Conservation (phyloP, 1,140 invertebrate genomes). For the Meloidogyne floridensis region DNA sequence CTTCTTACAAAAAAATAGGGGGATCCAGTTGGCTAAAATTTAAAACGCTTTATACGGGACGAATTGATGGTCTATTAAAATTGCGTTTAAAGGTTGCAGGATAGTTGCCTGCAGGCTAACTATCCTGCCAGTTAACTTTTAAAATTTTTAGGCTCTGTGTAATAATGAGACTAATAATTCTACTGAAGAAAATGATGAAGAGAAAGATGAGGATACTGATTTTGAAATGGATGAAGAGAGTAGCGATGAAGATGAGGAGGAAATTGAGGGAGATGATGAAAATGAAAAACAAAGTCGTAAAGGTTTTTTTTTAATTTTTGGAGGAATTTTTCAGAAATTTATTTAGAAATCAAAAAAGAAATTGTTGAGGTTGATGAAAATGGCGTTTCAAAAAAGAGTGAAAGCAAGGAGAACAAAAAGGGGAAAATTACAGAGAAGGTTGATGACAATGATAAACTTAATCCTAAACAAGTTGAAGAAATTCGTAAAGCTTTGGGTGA, state of each 20-base stretch:
- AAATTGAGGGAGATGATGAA: neutral
- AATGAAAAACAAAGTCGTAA: neutral
- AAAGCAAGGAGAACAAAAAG: too few relatives aligned
- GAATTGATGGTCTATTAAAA: too few relatives aligned
- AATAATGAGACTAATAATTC: neutral
- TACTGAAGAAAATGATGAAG: neutral
- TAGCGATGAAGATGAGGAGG: neutral
- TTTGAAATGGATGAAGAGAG: neutral
- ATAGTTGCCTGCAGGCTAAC: too few relatives aligned
- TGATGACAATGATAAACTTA: neutral
- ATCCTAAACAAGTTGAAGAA: neutral
- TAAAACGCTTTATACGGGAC: too few relatives aligned
- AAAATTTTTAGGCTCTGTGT: neutral
- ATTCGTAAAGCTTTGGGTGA: neutral
- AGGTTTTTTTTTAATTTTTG: neutral
- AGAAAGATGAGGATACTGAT: neutral
- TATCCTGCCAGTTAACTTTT: too few relatives aligned
- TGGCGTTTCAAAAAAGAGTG: too few relatives aligned
- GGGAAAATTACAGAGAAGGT: too few relatives aligned
- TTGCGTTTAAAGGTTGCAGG: too few relatives aligned
- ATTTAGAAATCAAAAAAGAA: conserved; percentile 6
- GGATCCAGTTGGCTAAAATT: too few relatives aligned
- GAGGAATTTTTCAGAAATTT: neutral
- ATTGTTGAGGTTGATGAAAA: neutral
- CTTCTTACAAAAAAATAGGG: too few relatives aligned